Percentiles rank a stretch among this genome's conserved stretches.
Evolutionary conservation across 2,113 vertebrate species (phyloP).

Genomic region (Corythaeola cristata): DNA sequence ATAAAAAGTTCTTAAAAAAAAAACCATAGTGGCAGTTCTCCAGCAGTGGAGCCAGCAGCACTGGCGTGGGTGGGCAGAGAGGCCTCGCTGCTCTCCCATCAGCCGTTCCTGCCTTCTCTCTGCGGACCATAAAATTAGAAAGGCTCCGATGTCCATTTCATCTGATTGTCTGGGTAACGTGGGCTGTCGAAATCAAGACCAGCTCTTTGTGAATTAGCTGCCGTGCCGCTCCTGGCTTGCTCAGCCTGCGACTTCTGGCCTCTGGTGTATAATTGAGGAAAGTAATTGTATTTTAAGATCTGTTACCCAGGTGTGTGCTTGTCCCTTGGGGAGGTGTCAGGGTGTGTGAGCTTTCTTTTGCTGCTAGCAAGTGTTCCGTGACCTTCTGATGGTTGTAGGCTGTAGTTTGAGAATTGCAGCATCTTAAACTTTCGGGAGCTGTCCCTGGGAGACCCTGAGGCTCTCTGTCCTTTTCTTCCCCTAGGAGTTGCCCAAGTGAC

Average conservation of each 20-base stretch:
- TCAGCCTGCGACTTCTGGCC: not conserved
- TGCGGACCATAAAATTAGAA: not conserved
- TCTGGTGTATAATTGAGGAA: not conserved
- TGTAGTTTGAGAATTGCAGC: not conserved
- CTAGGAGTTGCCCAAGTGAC: not conserved
- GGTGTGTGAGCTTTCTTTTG: not conserved
- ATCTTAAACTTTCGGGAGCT: not conserved
- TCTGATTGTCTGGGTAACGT: not conserved
- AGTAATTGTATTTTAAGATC: not conserved
- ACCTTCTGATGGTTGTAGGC: not conserved
- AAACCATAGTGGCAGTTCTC: not conserved
- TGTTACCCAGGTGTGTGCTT: not conserved
- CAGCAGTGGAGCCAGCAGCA: not conserved
- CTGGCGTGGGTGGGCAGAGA: not conserved
- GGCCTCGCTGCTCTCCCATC: not conserved
- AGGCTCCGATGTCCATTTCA: not conserved
- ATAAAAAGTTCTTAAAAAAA: not conserved
- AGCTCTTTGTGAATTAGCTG: not conserved
- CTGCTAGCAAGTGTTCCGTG: not conserved
- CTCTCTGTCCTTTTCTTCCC: not conserved
- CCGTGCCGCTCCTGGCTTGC: not conserved
- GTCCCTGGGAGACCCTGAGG: accelerated
- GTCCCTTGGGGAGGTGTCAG: not conserved
- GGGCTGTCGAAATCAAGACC: not conserved
- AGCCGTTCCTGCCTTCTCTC: not conserved